Conservation (phyloP, 2,113 vertebrate species). For the Chrysemys picta region DNA sequence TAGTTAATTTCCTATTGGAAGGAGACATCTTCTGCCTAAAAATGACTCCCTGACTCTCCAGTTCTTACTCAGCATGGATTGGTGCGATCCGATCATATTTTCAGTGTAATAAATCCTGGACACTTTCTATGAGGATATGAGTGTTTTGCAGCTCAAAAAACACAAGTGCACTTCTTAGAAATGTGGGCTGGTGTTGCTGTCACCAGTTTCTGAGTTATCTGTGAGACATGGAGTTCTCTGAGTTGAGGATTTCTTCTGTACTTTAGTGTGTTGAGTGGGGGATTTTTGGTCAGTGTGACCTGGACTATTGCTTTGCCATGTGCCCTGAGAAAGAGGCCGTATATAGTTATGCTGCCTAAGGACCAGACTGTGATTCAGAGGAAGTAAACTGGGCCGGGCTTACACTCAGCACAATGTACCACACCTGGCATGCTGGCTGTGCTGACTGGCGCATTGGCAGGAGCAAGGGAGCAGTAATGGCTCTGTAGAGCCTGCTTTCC, state of each 20-base stretch:
- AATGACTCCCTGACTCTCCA: neutral
- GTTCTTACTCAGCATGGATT: neutral
- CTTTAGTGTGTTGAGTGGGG: neutral
- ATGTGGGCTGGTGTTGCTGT: rapidly evolving
- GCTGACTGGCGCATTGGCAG: neutral
- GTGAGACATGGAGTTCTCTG: rapidly evolving
- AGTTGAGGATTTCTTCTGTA: neutral
- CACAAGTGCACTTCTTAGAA: rapidly evolving
- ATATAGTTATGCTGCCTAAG: neutral
- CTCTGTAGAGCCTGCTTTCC: neutral
- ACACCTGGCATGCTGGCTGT: neutral
- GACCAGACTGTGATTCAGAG: neutral
- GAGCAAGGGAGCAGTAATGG: neutral
- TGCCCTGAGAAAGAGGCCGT: neutral
- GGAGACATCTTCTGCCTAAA: neutral
- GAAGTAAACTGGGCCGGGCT: neutral
- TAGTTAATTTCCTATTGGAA: neutral
- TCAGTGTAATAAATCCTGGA: neutral
- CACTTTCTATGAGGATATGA: neutral
- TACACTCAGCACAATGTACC: neutral
- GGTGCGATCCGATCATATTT: neutral
- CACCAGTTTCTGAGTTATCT: neutral
- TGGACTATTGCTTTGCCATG: neutral
- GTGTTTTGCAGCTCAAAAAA: neutral
- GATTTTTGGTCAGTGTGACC: neutral